These are phyloP conservation scores for Pristionchus arcanus DNA, from an alignment of 2,888 invertebrate species.

Conservation along the genomic window DNA sequence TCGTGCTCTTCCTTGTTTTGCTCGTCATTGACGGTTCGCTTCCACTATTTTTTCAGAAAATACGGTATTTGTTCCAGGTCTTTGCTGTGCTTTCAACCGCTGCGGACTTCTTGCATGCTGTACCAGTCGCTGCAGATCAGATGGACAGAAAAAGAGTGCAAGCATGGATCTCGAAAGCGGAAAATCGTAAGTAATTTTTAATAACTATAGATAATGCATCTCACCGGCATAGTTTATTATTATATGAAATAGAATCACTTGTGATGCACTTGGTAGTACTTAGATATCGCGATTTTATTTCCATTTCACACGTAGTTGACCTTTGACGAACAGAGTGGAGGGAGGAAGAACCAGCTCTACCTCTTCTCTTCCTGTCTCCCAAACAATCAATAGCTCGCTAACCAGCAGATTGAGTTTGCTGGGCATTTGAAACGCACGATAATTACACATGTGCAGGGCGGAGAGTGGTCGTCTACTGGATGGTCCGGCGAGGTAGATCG, in stretches of 20 bases:
- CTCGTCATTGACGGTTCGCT: conserved; percentile 88
- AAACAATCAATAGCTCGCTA: too few species aligned
- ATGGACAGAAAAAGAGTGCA: conserved; percentile 57
- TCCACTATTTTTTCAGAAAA: conserved; percentile 73
- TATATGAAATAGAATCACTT: neutral
- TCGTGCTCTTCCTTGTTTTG: conserved; percentile 87
- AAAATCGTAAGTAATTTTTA: neutral
- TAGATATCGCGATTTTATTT: too few species aligned
- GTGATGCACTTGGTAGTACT: neutral
- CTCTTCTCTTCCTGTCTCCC: too few species aligned
- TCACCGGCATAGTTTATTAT: neutral
- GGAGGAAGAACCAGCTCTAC: too few species aligned
- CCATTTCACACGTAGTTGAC: too few species aligned
- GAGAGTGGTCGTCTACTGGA: conserved; percentile 59
- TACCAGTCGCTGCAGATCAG: conserved; percentile 68
- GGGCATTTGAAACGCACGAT: too few species aligned
- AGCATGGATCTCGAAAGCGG: conserved; percentile 65
- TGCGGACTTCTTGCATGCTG: conserved; percentile 81
- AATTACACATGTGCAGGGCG: conserved; percentile 53
- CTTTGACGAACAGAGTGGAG: too few species aligned
- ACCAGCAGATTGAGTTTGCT: too few species aligned
- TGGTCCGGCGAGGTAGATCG: conserved; percentile 57
- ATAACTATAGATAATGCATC: neutral
- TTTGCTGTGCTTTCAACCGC: conserved; percentile 80
- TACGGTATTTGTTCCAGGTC: neutral